Evolutionary conservation across 2,113 vertebrate genomes (phyloP), one percentile per base, ranked within the genome.

Genomic region (Microcebus murinus): DNA sequence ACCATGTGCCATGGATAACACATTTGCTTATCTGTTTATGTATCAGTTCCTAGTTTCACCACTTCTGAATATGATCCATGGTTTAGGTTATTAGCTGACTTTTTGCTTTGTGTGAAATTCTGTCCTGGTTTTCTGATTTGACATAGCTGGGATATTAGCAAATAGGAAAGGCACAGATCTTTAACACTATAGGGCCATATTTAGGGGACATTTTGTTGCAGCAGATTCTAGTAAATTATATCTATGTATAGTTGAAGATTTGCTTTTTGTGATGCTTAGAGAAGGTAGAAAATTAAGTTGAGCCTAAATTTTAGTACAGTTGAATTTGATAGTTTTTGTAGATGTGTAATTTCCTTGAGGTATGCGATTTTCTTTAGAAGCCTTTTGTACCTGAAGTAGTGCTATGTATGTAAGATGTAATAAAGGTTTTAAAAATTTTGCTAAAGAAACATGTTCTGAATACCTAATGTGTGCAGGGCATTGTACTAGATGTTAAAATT

Each of bases 241-340:
- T 50, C 70, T 90, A 18, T 63, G 93, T 68, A 34, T 10, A 84
- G 36, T 90, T 94, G 81, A 97, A 85, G 36, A 92, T 27, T 50
- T 93, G 59, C 39, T 94, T 95, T 91, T 95, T 92, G 29, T 93
- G 79, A 70, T 86, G 13, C 36, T 96, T 90, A 73, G n/a, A 76
- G 13, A 93, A 39, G 55, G 55, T 71, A 93, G 52, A 93, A 70
- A 89, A 68, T 91, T 68, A 94, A 74, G 34, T 48, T 63, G 27
- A 80, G 8, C 52, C 34, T 86, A 92, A 74, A n/a, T 96, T 70
- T n/a, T 74, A 68, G 39, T 92, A 36, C 8, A 39, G 2, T 67
- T 96, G 73, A 87, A 74, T 52, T 85, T 92, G 70, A 11, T 85
- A 79, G 20, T 93, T 82, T 93, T 85, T 93, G n/a, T 95, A 76